Conservation (phyloP, 2,888 invertebrate genomes). For the Bellardia bayeri region DNA sequence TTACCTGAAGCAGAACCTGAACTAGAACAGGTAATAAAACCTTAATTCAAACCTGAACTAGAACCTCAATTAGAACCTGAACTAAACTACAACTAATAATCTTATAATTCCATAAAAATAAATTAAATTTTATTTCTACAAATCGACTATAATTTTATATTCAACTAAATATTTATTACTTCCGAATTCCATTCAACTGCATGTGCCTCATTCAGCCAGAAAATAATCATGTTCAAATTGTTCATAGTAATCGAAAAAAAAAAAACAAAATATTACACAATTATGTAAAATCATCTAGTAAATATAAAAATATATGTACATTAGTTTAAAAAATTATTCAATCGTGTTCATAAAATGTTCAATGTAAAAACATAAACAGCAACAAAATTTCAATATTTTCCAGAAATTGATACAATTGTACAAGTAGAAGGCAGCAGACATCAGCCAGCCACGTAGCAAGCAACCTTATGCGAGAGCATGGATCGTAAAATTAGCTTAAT, state of each 20-base stretch:
- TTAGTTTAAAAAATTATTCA: neutral
- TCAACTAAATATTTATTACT: neutral
- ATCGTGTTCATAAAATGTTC: constrained; percentile 4
- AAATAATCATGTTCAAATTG: constrained; percentile 22
- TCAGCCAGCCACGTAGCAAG: neutral
- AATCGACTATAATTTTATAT: neutral
- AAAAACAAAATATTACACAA: neutral
- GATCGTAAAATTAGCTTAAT: constrained; percentile 57
- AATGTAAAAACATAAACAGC: neutral
- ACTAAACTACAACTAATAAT: neutral
- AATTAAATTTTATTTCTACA: no score
- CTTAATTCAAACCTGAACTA: no score
- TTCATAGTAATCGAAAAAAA: neutral
- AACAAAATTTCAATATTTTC: constrained; percentile 23
- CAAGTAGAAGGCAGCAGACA: neutral
- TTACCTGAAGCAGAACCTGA: neutral
- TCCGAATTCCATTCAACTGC: constrained; percentile 1
- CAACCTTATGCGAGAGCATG: constrained; percentile 9
- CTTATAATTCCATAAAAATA: no score
- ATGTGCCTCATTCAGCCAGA: constrained; percentile 12
- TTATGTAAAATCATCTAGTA: constrained; percentile 4
- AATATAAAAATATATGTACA: neutral
- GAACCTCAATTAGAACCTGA: neutral
- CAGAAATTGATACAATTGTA: constrained; percentile 33
- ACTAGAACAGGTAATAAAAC: no score